A percentile compares a stretch with the other conserved stretches of the same genome.
Conservation (phyloP, 2,888 invertebrate species). For the Parnassius glacialis region DNA sequence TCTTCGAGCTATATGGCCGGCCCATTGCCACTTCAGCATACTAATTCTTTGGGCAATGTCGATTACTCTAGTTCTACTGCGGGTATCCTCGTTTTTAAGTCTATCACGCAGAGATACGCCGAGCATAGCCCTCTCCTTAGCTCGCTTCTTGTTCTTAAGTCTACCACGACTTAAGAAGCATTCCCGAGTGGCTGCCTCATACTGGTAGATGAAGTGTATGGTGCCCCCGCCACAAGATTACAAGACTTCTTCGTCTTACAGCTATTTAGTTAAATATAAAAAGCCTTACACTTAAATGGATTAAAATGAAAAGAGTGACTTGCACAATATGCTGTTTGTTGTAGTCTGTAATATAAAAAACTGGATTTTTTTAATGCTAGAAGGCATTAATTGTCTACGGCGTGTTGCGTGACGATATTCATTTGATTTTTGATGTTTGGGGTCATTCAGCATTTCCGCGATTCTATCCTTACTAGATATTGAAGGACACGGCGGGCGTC, state of each 20-base stretch:
- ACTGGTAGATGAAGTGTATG: too few relatives aligned
- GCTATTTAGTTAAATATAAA: slow-evolving; percentile 13
- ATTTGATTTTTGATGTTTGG: slow-evolving; percentile 46
- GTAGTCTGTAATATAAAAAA: slow-evolving; percentile 13
- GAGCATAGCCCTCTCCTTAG: too few relatives aligned
- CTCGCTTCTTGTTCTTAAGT: too few relatives aligned
- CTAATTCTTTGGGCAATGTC: too few relatives aligned
- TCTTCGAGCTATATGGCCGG: too few relatives aligned
- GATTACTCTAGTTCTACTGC: too few relatives aligned
- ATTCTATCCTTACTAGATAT: slow-evolving; percentile 14
- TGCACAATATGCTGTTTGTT: slow-evolving; percentile 23
- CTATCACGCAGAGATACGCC: too few relatives aligned
- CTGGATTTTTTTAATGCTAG: slow-evolving; percentile 7
- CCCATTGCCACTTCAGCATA: too few relatives aligned
- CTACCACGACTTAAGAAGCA: too few relatives aligned
- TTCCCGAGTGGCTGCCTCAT: too few relatives aligned
- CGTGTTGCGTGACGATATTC: slow-evolving; percentile 53
- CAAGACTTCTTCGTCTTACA: slow-evolving; percentile 18
- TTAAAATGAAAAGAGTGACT: slow-evolving; percentile 13
- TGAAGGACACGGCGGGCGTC: slow-evolving; percentile 30
- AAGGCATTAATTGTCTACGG: slow-evolving; percentile 30
- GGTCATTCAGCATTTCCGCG: slow-evolving; percentile 50
- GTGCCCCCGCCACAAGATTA: too few relatives aligned
- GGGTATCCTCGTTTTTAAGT: too few relatives aligned
- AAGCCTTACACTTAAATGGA: slow-evolving; percentile 18